Conservation (phyloP, 2,888 invertebrate species). For the Bhutanitis thaidina region DNA sequence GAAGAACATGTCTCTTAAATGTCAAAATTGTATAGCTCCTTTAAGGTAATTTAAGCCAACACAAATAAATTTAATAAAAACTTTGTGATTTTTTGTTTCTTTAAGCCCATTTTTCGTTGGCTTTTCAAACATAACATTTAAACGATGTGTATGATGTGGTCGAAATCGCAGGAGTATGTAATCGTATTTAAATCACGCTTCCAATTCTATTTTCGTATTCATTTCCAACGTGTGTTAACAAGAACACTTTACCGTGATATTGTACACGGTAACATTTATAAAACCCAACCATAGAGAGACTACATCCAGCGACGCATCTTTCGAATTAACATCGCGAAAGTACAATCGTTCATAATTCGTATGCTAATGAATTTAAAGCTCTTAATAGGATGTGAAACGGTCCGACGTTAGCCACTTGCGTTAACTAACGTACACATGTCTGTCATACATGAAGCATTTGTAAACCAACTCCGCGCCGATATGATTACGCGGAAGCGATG, state of each 20-base stretch:
- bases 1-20: background rate
- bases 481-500: slow-evolving; percentile 24
- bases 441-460: slow-evolving; percentile 18
- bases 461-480: slow-evolving; percentile 19
- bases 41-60: background rate
- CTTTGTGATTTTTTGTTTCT: no score
- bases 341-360: background rate
- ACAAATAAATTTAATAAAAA: background rate
- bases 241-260: background rate
- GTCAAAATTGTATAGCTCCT: background rate
- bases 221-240: background rate
- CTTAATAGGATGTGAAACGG: background rate
- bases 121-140: no score
- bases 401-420: background rate
- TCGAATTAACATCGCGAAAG: background rate
- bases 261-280: background rate
- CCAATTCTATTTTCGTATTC: background rate
- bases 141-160: no score
- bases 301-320: background rate
- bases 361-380: background rate
- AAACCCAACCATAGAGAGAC: background rate
- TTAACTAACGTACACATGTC: background rate
- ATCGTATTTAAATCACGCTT: no score
- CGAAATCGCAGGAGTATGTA: no score
- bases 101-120: no score